phyloP scores from a whole-genome alignment of 2,888 invertebrate genomes.

The Rhagophthalmus giganteus region DNA sequence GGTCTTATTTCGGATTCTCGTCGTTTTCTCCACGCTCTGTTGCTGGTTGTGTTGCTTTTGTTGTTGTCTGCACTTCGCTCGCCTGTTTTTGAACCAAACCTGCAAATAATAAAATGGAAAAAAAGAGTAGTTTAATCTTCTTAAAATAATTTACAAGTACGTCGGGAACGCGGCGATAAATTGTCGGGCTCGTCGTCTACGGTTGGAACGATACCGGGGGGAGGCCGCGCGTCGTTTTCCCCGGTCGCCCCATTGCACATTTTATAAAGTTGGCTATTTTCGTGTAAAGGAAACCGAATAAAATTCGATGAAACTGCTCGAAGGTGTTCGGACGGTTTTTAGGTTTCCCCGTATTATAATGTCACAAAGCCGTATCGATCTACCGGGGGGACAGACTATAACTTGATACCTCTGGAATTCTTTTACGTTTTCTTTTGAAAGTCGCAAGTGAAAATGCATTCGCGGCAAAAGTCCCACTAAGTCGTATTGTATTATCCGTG shows the following conservation, averaged over 20 bases:
- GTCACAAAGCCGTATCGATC: conserved; percentile 32
- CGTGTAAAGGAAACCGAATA: conserved; percentile 17
- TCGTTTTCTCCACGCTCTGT: conserved; percentile 52
- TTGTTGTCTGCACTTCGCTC: conserved; percentile 72
- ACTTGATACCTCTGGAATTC: conserved; percentile 20
- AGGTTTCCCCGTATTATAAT: conserved; percentile 29
- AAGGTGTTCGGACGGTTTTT: conserved; percentile 19
- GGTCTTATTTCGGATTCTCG: conserved; percentile 50
- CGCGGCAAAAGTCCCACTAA: too few relatives aligned
- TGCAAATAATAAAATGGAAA: conserved; percentile 52
- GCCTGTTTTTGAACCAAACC: conserved; percentile 75
- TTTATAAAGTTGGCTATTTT: conserved; percentile 1
- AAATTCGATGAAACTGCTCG: conserved; percentile 15
- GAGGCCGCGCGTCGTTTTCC: too few relatives aligned
- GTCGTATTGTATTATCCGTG: too few relatives aligned
- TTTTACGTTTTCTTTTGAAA: conserved; percentile 10
- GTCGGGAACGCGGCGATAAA: too few relatives aligned
- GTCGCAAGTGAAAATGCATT: conserved; percentile 7
- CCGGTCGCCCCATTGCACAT: too few relatives aligned
- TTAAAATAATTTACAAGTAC: conserved; percentile 15
- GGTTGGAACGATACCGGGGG: too few relatives aligned
- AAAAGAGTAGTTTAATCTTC: conserved; percentile 21
- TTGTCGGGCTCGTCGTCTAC: too few relatives aligned
- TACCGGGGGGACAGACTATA: conserved; percentile 6
- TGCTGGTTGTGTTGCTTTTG: conserved; percentile 59